Evolutionary conservation across 2,113 vertebrate species (phyloP), one percentile per base, ranked within the genome.

Genomic region (Furnarius figulus): DNA sequence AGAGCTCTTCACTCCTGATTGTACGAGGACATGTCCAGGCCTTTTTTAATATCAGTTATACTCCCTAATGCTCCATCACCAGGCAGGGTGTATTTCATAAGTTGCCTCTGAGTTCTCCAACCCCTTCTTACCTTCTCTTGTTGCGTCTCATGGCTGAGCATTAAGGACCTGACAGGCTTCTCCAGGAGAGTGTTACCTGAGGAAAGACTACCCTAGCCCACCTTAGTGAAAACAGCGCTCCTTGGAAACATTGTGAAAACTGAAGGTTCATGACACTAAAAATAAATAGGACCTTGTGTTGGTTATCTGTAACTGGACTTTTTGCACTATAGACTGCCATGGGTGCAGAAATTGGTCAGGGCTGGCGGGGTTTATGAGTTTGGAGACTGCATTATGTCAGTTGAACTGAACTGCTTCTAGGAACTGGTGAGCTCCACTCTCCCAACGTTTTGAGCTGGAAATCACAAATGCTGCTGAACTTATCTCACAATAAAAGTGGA

Each of bases 81-180:
- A 75, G 56, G 14, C 50, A 85, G 20, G 4, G 8, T 31, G 9
- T 59, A 39, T 59, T 74, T 80, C 33, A 7, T 21, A 46, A 56
- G 30, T 47, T 50, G 17, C 8, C 20, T 56, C 21, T 3, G 3
- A 47, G 27, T 31, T 68, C 49, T 49, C 44, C 46, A 66, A n/a
- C 21, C 50, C 7, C 17, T 37, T 92, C 55, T 71, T 76, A 63
- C 47, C 33, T 68, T 68, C 44, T 77, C 24, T 56, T 73, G 30
- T 33, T 2, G 2, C 47, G 21, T 77, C 21, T 82, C 0, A 0
- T 59, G 17, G 24, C 31, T 74, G 65, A 92, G 19, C 8, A 3
- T 25, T 49, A 37, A 30, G 18, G 56, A 42, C 28, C 44, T 52
- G 33, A 71, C 68, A 65, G 30, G 28, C 33, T 88, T 88, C 85